These are phyloP conservation scores for Vannuccia rotundouncinata DNA, from an alignment of 2,888 invertebrate genomes.

Conservation along the genomic window DNA sequence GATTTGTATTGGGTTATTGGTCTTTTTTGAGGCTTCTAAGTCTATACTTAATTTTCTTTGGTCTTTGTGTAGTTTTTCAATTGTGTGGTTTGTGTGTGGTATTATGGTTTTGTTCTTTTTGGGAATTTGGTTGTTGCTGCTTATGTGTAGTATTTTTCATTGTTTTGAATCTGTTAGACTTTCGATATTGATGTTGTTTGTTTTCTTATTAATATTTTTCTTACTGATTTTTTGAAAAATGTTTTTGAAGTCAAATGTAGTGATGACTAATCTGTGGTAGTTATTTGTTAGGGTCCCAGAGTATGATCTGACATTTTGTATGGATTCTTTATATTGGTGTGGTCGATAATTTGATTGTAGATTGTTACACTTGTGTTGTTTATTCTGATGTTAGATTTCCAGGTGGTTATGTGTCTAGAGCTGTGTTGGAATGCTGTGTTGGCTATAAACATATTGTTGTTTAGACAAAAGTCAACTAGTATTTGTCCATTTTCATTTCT, in stretches of 20 bases:
- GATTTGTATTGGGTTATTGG: background rate
- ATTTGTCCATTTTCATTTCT: slow-evolving; percentile 1
- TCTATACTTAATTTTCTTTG: background rate
- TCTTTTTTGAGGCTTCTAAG: background rate
- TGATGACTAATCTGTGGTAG: background rate
- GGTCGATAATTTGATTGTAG: background rate
- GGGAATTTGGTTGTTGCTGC: background rate
- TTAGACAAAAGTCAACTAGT: slow-evolving; percentile 4
- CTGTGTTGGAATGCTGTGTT: background rate
- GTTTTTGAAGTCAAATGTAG: background rate
- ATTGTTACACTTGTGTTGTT: background rate
- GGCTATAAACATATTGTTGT: slow-evolving; percentile 1
- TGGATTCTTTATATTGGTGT: background rate
- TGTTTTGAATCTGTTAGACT: background rate
- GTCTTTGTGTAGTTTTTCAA: background rate
- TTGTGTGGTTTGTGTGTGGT: background rate
- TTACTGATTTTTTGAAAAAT: background rate
- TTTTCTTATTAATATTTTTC: background rate
- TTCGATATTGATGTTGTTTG: slow-evolving; percentile 2
- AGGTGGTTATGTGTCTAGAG: slow-evolving; percentile 16
- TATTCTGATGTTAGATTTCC: background rate
- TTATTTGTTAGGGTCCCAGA: background rate
- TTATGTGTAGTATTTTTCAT: background rate
- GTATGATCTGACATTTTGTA: slow-evolving; percentile 4
- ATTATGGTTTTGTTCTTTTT: background rate